A percentile compares a stretch with the other conserved stretches of the same genome.
phyloP scores from a whole-genome alignment of 2,113 vertebrate species.

The Tinamus guttatus region DNA sequence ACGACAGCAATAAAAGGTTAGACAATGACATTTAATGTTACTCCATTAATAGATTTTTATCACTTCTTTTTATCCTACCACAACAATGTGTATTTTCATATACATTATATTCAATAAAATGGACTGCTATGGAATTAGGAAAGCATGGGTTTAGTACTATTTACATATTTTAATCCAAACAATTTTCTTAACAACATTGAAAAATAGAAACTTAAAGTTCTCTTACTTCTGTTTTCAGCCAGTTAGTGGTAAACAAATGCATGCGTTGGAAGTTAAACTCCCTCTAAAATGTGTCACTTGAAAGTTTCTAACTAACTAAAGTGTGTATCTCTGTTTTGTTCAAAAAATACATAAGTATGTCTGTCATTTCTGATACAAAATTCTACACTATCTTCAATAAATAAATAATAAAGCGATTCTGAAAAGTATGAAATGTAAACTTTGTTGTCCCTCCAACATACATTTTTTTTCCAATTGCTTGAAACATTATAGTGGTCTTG shows the following conservation, averaged over 20 bases:
- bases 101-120: constrained; percentile 72
- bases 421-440: constrained; percentile 88
- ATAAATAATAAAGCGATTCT: constrained; percentile 83
- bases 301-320: constrained; percentile 78
- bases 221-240: constrained; percentile 63
- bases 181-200: constrained; percentile 73
- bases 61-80: constrained; percentile 64
- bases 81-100: constrained; percentile 68
- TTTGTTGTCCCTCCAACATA: constrained; percentile 74
- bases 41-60: constrained; percentile 54
- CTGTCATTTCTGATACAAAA: constrained; percentile 82
- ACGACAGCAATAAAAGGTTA: constrained; percentile 36
- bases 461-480: constrained; percentile 33
- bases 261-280: constrained; percentile 66
- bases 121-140: constrained; percentile 69
- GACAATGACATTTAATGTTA: constrained; percentile 60
- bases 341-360: constrained; percentile 81
- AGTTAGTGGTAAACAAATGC: constrained; percentile 69
- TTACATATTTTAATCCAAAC: constrained; percentile 73
- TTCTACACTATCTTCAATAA: constrained; percentile 81
- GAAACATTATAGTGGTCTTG: constrained; percentile 70
- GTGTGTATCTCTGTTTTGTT: constrained; percentile 68
- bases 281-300: constrained; percentile 56
- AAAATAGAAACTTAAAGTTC: constrained; percentile 74
- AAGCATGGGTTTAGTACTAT: constrained; percentile 62